Evolutionary conservation across 2,797 vertebrate genomes (phyloP), one percentile per base, ranked within the genome.

Genomic region (Cetoscarus ocellatus): DNA sequence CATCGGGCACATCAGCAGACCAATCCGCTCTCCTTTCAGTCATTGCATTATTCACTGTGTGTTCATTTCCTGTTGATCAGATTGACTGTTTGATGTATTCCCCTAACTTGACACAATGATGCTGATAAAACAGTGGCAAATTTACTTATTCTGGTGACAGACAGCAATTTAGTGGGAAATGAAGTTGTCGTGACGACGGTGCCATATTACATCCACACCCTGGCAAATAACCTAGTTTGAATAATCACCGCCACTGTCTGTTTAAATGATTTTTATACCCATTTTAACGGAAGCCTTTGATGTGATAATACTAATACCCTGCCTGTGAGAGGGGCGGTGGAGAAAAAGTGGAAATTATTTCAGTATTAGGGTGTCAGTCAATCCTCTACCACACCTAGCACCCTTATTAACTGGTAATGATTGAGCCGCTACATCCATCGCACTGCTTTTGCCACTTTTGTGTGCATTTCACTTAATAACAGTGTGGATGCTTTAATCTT

Each of bases 241-340:
- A 97, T 97, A 97, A 98, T 97, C 96, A 94, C 95, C 91, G 92
- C 88, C 94, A 95, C 94, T 96, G 96, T 96, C 97, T 96, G 95
- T 97, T 97, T 97, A 97, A 98, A 98, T 97, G 94, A 96, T 96
- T 96, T 96, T 96, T 96, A 88, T 92, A 92, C 94, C 94, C 90
- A 94, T 93, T 97, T 98, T 96, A 97, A 96, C 94, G 93, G 91
- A 95, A 94, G 93, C 89, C 95, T 98, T 98, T 98, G 97, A 98
- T 97, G 96, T 97, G 97, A 97, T 98, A 96, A 97, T 96, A 95
- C 96, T 96, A 97, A 97, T 97, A 97, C 96, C 93, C 93, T 92
- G 93, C 82, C 85, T 88, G 83, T 92, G 94, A 92, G 93, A 92
- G 90, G 93, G 50, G 90, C 91, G 78, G 82, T 86, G 92, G 91